Evolutionary conservation across 2,113 vertebrate genomes (phyloP), one percentile per base, ranked within the genome.

Genomic region (Amblyornis subalaris): DNA sequence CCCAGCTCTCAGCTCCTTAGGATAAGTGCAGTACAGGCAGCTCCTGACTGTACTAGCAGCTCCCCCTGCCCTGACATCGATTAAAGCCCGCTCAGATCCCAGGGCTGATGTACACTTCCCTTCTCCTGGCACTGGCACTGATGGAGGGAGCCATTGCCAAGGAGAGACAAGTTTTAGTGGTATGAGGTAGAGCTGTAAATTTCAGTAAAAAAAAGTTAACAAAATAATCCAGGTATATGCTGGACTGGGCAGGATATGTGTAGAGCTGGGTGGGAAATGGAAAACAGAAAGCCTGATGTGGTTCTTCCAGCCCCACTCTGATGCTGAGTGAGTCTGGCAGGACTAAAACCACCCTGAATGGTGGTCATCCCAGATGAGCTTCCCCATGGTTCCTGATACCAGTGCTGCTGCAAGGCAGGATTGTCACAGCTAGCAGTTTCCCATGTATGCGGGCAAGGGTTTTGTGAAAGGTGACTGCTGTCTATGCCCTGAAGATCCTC

Each of bases 1-100:
- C 58, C 70, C 35, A 72, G 84, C 89, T 88, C 94, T 85, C 82
- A 81, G 44, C 88, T 94, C 75, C 78, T 79, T 29, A 60, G 93
- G 75, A 51, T 88, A 94, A 94, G 89, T 35, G 82, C 64, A 80
- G 67, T 44, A 71, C 29, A 55, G 88, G 71, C 72, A 95, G 88
- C 67, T 93, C 82, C 96, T 91, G 91, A 16, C 69, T 60, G 67
- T 85, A 85, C 78, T 88, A 80, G 78, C 61, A 6, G 0, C 70
- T 85, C 42, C 47, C 38, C 33, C 33, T 87, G 45, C 65, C 38
- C 54, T 66, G 58, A 64, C 62, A 47, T 85, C 1, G 0, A 45
- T 66, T 83, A 66, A 44, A 82, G 26, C 28, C n/a, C 0, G 0
- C 55, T 71, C 44, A 64, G 69, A 64, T 64, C 8, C 2, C 4